These are phyloP conservation scores for Thomomys bottae DNA, from an alignment of 2,113 vertebrate species.

Conservation along the genomic window DNA sequence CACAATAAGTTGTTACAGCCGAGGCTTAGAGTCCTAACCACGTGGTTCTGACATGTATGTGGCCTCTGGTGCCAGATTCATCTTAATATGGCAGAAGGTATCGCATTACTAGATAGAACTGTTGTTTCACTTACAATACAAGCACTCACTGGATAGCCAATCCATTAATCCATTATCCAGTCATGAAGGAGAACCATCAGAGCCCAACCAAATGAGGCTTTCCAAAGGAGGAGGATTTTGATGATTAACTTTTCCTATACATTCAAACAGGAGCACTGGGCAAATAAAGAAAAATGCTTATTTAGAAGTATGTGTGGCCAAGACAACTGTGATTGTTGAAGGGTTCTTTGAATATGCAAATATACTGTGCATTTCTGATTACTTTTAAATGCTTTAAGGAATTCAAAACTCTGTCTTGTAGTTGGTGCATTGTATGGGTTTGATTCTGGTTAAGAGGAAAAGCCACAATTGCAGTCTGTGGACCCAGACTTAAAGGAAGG, in stretches of 20 bases:
- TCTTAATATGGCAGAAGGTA: background rate
- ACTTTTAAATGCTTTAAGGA: constrained; percentile 37
- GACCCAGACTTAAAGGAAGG: constrained; percentile 26
- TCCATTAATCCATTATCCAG: no score
- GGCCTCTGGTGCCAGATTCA: no score
- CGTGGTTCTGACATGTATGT: background rate
- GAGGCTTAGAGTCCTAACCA: background rate
- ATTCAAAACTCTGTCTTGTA: background rate
- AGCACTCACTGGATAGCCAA: background rate
- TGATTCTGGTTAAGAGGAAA: constrained; percentile 34
- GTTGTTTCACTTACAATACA: background rate
- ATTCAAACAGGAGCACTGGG: background rate
- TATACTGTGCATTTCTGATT: background rate
- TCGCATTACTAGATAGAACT: no score
- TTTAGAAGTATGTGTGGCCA: background rate
- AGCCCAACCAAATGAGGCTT: background rate
- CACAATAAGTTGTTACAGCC: background rate
- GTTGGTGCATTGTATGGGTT: background rate
- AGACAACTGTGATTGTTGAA: background rate
- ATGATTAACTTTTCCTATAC: background rate
- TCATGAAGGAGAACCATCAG: background rate
- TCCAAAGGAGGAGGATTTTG: background rate
- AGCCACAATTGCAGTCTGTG: constrained; percentile 8
- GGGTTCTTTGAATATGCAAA: background rate
- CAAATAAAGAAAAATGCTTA: constrained; percentile 9